phyloP scores from a whole-genome alignment of 1,140 invertebrate species.

The Drosophila bipectinata region DNA sequence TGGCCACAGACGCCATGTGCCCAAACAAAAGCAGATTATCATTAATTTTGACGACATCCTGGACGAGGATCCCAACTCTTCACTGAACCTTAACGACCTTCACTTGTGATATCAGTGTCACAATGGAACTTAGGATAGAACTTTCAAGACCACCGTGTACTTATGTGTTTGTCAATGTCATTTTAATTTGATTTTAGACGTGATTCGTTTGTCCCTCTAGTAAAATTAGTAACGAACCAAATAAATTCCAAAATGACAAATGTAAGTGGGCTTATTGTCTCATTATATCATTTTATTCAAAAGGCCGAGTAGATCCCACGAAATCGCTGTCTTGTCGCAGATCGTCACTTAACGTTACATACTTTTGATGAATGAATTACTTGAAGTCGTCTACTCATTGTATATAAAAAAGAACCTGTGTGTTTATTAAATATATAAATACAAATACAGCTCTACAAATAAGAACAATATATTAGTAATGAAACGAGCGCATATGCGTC shows the following conservation, averaged over 20 bases:
- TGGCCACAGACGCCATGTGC: slow-evolving; percentile 84
- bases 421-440: no score
- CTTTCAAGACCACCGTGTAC: background rate
- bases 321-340: no score
- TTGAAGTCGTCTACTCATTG: no score
- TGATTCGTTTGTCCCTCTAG: slow-evolving; percentile 1
- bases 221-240: background rate
- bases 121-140: background rate
- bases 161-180: background rate
- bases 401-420: no score
- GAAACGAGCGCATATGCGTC: no score
- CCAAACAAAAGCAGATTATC: slow-evolving; percentile 48
- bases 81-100: slow-evolving; percentile 10
- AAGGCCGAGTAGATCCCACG: no score
- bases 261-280: no score
- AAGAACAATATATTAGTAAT: no score
- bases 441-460: no score
- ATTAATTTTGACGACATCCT: slow-evolving; percentile 53
- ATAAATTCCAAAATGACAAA: background rate
- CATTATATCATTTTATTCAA: no score
- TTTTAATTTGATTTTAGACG: background rate
- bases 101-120: slow-evolving; percentile 9
- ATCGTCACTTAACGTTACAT: no score
- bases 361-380: no score
- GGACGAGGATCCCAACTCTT: slow-evolving; percentile 20